Base-by-base conservation (phyloP, 1,140 invertebrate species). In the Paramacrobiotus metropolitanus region DNA sequence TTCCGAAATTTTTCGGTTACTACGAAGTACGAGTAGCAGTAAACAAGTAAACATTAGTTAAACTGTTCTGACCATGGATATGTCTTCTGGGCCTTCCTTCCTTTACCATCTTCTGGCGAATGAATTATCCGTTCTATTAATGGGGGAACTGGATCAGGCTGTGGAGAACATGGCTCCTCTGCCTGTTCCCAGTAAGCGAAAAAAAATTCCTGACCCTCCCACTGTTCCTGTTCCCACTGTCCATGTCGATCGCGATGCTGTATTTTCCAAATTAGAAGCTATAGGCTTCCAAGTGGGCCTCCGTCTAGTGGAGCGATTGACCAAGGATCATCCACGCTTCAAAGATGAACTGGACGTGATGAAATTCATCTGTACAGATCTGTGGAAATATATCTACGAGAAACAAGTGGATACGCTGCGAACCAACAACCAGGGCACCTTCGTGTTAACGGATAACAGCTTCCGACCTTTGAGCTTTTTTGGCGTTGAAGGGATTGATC, bases 321-420 rank as follows among this genome's bases (percentile, higher is more conserved):
- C 90, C 0, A 83, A 86, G 72, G 92, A 97, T 70, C 85, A 83
- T 75, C 80, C 86, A 1, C 76, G 91, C 62, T 95, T 96, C 70
- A 93, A 95, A 76, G 90, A 96, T 76, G 94, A 98, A 74, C 71
- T 98, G 31, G 94, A 98, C 67, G 92, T 87, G 28, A 88, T 98
- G 76, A 98, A 98, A 73, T 98, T 96, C 68, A 89, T 98, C 44
- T 98, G 94, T 70, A 98, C 94, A 65, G 94, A 98, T 70, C 94
- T 97, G 69, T 98, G 94, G 94, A 84, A 83, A 28, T 82, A 83
- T 30, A 80, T 96, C 24, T 97, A 93, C 72, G 93, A 93, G 68
- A 98, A 97, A 72, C 92, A 96, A 75, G 89, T 97, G 62, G 93
- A 98, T 71, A 97, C 96, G 75, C 75, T 98, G n/a, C 76, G 92